Base-by-base conservation (phyloP, 2,113 vertebrate genomes). In the Catagonus wagneri region DNA sequence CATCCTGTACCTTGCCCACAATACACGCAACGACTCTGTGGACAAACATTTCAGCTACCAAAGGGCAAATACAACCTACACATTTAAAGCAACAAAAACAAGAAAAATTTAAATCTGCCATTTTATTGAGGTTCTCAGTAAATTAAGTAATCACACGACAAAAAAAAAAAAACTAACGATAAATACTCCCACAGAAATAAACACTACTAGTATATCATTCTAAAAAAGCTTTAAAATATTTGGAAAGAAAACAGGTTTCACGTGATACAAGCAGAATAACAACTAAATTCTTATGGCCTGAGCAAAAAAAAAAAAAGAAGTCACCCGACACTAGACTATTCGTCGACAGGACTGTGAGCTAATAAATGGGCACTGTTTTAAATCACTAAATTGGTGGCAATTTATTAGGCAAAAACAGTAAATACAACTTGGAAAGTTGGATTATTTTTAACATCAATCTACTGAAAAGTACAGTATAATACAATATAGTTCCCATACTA, bases 381-480 rank as follows among this genome's bases (percentile, higher is more conserved):
- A 80, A 39, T 20, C 60, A 27, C 17, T 81, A 56, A 29, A 56
- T 39, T 32, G 50, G 39, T 22, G 19, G 34, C 32, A 12, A 50
- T 72, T 72, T 79, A 6, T 66, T 75, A 44, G 14, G 14, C 50
- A 32, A n/a, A 58, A 89, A 39, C 6, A 80, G 52, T 75, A 80
- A 75, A 66, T 16, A 36, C 7, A 29, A 19, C 91, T 97, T 98
- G 98, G 95, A 91, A 96, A 97, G 91, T 93, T 88, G 96, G 88
- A 96, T 89, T 96, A 85, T 16, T 98, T 97, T 98, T 96, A 95
- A 63, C 96, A 94, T 95, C 96, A 96, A 97, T 89, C 94, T 93
- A 97, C 89, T 96, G 96, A 97, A 98, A 98, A 98, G 90, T 90
- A 95, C 95, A 96, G 32, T 97, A 90, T 90, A 97, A 96, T 90